Evolutionary conservation across 2,113 vertebrate genomes (phyloP).

Genomic region (Romanogobio albipinnatus): DNA sequence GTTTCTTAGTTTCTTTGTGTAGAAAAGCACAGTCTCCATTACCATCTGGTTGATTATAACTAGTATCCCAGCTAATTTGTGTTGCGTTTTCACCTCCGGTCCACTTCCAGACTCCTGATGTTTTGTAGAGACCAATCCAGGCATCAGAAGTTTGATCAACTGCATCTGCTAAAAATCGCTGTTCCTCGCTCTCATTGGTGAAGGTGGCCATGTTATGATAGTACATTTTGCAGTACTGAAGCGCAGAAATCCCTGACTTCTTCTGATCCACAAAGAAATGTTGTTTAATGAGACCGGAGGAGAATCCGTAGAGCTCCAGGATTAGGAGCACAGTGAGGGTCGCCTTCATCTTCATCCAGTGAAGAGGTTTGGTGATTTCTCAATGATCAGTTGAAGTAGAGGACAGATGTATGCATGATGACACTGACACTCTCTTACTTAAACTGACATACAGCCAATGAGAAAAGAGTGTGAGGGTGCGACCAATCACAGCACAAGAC

Average conservation of each 20-base stretch:
- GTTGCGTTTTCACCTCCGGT: neutral
- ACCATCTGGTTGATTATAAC: neutral
- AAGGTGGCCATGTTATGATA: constrained; percentile 25
- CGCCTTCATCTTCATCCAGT: constrained; percentile 12
- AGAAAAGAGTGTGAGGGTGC: neutral
- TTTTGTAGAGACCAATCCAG: constrained; percentile 22
- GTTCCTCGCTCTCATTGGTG: neutral
- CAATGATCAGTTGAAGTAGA: neutral
- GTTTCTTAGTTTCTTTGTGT: neutral
- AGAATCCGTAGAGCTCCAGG: neutral
- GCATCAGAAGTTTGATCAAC: neutral
- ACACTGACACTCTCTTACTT: neutral
- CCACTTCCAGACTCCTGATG: constrained; percentile 23
- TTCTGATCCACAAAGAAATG: constrained; percentile 3
- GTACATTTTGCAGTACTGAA: neutral
- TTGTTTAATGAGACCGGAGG: neutral
- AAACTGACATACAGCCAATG: neutral
- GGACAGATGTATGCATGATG: neutral
- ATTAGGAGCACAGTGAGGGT: neutral
- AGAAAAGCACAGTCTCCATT: neutral
- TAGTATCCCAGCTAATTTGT: neutral
- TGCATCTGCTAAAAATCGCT: neutral
- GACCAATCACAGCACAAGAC: constrained; percentile 9
- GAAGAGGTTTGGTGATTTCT: neutral
- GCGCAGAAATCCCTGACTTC: neutral